phyloP scores from a whole-genome alignment of 2,113 vertebrate genomes.

The Orcinus orca region DNA sequence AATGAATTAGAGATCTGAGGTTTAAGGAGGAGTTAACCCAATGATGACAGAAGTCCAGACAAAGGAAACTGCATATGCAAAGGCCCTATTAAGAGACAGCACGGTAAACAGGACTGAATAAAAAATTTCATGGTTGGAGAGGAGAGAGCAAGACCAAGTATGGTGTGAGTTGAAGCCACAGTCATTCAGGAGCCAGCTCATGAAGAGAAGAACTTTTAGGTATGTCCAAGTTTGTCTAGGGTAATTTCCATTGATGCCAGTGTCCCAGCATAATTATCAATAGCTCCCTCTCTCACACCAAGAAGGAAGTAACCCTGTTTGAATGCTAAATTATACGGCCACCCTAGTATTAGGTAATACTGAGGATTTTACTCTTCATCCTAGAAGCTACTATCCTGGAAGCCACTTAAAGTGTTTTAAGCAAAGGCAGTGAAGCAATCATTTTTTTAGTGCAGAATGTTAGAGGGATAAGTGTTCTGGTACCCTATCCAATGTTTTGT shows the following conservation, averaged over 20 bases:
- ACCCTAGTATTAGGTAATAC: background rate
- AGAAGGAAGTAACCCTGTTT: background rate
- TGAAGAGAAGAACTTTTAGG: background rate
- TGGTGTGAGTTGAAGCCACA: background rate
- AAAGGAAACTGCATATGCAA: background rate
- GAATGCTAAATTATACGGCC: background rate
- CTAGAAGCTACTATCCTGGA: background rate
- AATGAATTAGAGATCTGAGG: background rate
- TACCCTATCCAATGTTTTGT: background rate
- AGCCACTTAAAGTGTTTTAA: background rate
- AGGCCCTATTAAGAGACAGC: background rate
- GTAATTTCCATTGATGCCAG: background rate
- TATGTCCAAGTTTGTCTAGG: background rate
- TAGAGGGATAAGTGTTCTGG: background rate
- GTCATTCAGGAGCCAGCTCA: background rate
- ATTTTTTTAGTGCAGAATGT: background rate
- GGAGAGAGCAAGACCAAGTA: background rate
- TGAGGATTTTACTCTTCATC: background rate
- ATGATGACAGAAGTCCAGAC: background rate
- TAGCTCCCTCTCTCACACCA: background rate
- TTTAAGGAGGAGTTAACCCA: background rate
- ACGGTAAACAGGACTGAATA: background rate
- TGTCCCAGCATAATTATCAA: background rate
- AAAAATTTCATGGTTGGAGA: background rate
- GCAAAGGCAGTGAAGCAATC: background rate